Percentiles rank a stretch among this genome's conserved stretches.
Evolutionary conservation across 92 coral and sea anemone species (phyloP).

Genomic region (Porites divaricata): DNA sequence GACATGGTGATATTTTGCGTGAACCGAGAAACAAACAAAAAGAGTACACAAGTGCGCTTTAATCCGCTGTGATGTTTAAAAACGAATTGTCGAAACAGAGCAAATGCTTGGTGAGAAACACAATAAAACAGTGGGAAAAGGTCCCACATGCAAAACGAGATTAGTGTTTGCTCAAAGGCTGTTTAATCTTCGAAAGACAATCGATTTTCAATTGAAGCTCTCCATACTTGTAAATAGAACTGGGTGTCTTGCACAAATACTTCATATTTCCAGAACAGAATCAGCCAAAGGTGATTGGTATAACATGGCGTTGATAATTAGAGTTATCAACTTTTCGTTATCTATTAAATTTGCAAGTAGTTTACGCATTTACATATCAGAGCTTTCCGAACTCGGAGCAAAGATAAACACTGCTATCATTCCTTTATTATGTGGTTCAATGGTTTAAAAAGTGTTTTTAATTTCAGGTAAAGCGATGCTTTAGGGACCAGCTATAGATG

Average conservation of each 20-base stretch:
- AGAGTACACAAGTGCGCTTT: neutral
- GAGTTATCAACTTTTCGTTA: conserved; percentile 16
- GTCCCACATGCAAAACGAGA: conserved; percentile 4
- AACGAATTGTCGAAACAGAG: conserved; percentile 1
- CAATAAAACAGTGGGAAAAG: neutral
- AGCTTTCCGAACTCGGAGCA: conserved; percentile 39
- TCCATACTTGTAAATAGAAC: conserved; percentile 1
- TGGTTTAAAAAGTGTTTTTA: conserved; percentile 16
- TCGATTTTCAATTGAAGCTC: conserved; percentile 14
- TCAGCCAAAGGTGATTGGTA: neutral
- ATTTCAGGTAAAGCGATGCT: conserved; percentile 39
- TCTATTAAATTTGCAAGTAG: conserved; percentile 30
- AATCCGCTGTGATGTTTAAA: conserved; percentile 18
- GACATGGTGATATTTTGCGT: neutral
- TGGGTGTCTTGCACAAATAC: conserved; percentile 10
- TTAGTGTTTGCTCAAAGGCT: conserved; percentile 1
- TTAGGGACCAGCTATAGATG: neutral
- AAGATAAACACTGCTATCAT: conserved; percentile 40
- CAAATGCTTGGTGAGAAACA: neutral
- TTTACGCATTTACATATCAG: conserved; percentile 42
- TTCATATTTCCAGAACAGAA: neutral
- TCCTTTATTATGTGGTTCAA: conserved; percentile 14
- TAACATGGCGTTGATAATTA: conserved; percentile 14
- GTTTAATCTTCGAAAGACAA: conserved; percentile 13
- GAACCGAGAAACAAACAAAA: conserved; percentile 23